Evolutionary conservation across 2,888 invertebrate genomes (phyloP).

Genomic region (Eulithis testata): DNA sequence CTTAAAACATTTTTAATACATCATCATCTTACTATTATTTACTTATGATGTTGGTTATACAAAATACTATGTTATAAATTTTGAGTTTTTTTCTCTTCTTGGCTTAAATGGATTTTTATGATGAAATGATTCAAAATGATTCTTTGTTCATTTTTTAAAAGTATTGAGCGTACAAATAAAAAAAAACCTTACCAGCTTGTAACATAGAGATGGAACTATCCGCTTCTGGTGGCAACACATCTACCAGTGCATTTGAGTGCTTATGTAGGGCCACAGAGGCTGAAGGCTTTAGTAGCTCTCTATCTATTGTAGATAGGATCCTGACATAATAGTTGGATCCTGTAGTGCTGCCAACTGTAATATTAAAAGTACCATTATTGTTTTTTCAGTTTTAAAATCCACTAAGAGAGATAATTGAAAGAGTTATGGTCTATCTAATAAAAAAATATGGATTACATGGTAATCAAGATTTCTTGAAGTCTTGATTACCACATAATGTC

Average conservation of each 20-base stretch:
- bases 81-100: too few relatives aligned
- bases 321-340: conserved; percentile 99
- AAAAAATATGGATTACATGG: too few relatives aligned
- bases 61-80: too few relatives aligned
- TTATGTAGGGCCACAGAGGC: conserved; percentile 99
- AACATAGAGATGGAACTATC: conserved; percentile 99
- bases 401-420: background rate
- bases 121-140: too few relatives aligned
- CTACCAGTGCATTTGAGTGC: conserved; percentile 99
- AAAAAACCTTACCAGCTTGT: conserved; percentile 88
- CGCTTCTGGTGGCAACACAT: conserved; percentile 99
- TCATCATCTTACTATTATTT: too few relatives aligned
- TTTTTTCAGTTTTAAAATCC: background rate
- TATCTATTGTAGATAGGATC: conserved; percentile 98
- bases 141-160: too few relatives aligned
- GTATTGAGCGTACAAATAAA: background rate
- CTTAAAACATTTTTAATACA: too few relatives aligned
- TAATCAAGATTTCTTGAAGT: too few relatives aligned
- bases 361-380: background rate
- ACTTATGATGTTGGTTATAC: too few relatives aligned
- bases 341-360: conserved; percentile 96
- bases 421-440: too few relatives aligned
- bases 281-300: conserved; percentile 98
- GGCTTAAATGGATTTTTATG: too few relatives aligned
- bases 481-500: too few relatives aligned